Evolutionary conservation across 1,140 invertebrate species (phyloP).

Genomic region (Hormaphis cornu): DNA sequence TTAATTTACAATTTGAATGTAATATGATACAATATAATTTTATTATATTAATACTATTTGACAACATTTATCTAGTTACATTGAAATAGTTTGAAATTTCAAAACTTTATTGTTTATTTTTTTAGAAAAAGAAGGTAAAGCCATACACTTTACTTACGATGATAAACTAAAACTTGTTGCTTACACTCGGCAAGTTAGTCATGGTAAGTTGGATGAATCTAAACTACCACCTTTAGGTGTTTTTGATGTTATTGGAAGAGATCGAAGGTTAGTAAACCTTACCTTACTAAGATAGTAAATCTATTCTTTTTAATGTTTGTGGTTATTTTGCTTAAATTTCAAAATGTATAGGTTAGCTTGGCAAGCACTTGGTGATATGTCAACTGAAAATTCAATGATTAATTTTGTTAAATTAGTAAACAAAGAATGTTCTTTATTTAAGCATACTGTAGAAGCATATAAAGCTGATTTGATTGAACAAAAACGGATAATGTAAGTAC

Average conservation of each 20-base stretch:
- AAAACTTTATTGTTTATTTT: slow-evolving; percentile 37
- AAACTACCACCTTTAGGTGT: slow-evolving; percentile 79
- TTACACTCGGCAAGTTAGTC: slow-evolving; percentile 78
- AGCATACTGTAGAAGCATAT: slow-evolving; percentile 83
- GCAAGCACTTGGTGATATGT: slow-evolving; percentile 80
- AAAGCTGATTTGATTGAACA: slow-evolving; percentile 68
- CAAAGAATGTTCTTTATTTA: slow-evolving; percentile 77
- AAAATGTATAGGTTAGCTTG: slow-evolving; percentile 64
- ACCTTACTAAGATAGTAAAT: neutral
- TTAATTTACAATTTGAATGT: no score
- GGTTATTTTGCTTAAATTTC: neutral
- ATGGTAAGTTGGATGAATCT: slow-evolving; percentile 70
- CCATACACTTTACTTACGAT: slow-evolving; percentile 85
- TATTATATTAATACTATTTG: no score
- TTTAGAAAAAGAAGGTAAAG: slow-evolving; percentile 94
- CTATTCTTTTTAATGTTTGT: neutral
- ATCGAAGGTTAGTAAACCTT: slow-evolving; percentile 55
- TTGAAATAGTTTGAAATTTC: no score
- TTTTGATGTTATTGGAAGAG: slow-evolving; percentile 87
- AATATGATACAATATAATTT: no score
- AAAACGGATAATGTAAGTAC: slow-evolving; percentile 53
- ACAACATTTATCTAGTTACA: no score
- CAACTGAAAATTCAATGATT: slow-evolving; percentile 75
- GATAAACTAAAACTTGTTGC: slow-evolving; percentile 86
- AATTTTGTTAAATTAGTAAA: slow-evolving; percentile 84